Percentiles rank a stretch among this genome's conserved stretches.
phyloP scores from a whole-genome alignment of 2,888 invertebrate genomes.

The Subacronicta megacephala region DNA sequence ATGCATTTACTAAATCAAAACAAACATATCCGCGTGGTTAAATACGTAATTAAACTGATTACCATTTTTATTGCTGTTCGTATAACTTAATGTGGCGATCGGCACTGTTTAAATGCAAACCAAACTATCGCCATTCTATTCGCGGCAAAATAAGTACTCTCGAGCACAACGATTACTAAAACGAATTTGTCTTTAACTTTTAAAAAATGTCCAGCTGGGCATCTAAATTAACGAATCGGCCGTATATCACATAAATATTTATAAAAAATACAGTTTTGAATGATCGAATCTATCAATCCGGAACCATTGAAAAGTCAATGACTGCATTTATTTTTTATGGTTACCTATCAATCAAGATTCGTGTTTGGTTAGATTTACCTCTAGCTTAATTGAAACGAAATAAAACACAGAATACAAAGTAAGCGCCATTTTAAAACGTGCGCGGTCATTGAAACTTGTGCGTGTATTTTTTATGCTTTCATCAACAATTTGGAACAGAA shows the following conservation, averaged over 20 bases:
- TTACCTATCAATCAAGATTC: slow-evolving; percentile 49
- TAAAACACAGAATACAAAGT: slow-evolving; percentile 27
- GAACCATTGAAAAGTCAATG: slow-evolving; percentile 54
- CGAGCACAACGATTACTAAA: slow-evolving; percentile 33
- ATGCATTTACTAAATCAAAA: slow-evolving; percentile 53
- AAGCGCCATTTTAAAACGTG: slow-evolving; percentile 16
- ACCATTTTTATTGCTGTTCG: slow-evolving; percentile 56
- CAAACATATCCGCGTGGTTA: slow-evolving; percentile 54
- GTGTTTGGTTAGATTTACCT: slow-evolving; percentile 31
- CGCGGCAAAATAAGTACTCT: slow-evolving; percentile 47
- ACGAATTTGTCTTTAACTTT: slow-evolving; percentile 1
- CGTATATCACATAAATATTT: slow-evolving; percentile 6
- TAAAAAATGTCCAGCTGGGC: not conserved
- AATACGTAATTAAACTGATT: slow-evolving; percentile 54
- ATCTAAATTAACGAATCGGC: slow-evolving; percentile 1
- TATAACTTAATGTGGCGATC: slow-evolving; percentile 54
- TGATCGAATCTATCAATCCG: slow-evolving; percentile 39
- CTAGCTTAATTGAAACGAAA: slow-evolving; percentile 44
- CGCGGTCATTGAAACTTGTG: slow-evolving; percentile 25
- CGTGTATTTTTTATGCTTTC: slow-evolving; percentile 9
- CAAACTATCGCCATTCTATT: slow-evolving; percentile 61
- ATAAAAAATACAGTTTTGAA: slow-evolving; percentile 21
- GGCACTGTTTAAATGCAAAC: slow-evolving; percentile 63
- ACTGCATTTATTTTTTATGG: slow-evolving; percentile 51
- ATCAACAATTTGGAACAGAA: slow-evolving; percentile 10